Percentiles rank a stretch among this genome's conserved stretches.
Evolutionary conservation across 2,113 vertebrate genomes (phyloP).

Genomic region (Uropsilus gracilis): DNA sequence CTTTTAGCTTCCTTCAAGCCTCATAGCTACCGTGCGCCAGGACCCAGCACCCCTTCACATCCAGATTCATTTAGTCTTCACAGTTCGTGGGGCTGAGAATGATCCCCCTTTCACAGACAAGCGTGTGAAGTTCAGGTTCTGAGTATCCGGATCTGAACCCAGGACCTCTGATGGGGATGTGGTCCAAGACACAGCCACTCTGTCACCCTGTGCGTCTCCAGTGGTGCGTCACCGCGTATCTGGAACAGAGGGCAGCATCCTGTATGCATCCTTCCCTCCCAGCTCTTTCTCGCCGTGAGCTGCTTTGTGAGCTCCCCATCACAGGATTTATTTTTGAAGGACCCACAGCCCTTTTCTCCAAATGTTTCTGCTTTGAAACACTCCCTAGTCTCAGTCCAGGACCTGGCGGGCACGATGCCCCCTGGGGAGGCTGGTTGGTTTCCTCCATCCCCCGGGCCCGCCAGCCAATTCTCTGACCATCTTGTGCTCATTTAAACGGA

Average conservation of each 20-base stretch:
- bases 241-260: not conserved
- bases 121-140: not conserved
- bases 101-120: not conserved
- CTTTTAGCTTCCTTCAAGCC: not conserved
- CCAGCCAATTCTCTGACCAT: conserved; percentile 42
- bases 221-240: fast-evolving
- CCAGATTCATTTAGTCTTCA: not conserved
- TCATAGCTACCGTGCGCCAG: not conserved
- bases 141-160: not conserved
- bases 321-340: not conserved
- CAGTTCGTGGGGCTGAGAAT: not conserved
- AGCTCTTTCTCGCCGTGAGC: not conserved
- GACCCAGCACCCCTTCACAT: not conserved
- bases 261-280: fast-evolving
- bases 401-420: not conserved
- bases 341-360: not conserved
- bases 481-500: conserved; percentile 71
- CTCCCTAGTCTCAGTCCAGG: not conserved
- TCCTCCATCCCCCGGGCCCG: not conserved
- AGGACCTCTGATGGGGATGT: not conserved
- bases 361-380: not conserved
- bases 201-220: not conserved
- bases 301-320: not conserved
- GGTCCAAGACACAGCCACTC: no score
- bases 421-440: not conserved